Conservation (phyloP, 2,888 invertebrate species). For the Sturmia bella region DNA sequence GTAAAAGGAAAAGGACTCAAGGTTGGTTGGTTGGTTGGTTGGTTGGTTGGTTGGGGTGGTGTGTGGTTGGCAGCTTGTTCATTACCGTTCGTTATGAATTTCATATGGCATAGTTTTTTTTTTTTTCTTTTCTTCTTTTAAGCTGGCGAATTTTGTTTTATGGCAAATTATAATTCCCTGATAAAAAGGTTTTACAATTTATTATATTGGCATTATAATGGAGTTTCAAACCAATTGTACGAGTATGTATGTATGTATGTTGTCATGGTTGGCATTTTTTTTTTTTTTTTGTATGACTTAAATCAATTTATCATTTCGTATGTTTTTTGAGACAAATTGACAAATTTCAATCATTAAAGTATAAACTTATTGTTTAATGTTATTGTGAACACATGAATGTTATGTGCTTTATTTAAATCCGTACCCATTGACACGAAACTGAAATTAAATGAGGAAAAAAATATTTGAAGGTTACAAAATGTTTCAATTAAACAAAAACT, state of each 20-base stretch:
- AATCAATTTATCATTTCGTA: slow-evolving; percentile 18
- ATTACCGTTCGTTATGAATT: slow-evolving; percentile 36
- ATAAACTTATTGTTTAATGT: slow-evolving; percentile 35
- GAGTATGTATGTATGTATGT: too few species aligned
- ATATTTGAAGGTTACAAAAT: slow-evolving; percentile 38
- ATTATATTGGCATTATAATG: slow-evolving; percentile 17
- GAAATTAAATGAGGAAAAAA: slow-evolving; percentile 13
- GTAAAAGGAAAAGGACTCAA: background rate
- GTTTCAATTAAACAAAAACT: slow-evolving; percentile 2
- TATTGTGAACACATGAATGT: slow-evolving; percentile 21
- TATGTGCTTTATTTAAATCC: background rate
- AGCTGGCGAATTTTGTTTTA: slow-evolving; percentile 10
- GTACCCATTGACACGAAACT: slow-evolving; percentile 31
- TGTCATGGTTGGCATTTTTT: slow-evolving; percentile 43
- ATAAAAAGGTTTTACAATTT: background rate
- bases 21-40: too few species aligned
- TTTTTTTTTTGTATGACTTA: slow-evolving; percentile 3
- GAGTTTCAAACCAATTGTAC: slow-evolving; percentile 14
- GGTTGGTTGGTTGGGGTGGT: background rate
- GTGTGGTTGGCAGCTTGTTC: slow-evolving; percentile 24
- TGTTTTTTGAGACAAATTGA: slow-evolving; percentile 39
- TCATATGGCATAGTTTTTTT: background rate
- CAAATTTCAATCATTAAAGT: slow-evolving; percentile 52
- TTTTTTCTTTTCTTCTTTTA: too few species aligned
- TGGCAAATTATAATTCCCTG: slow-evolving; percentile 22